These are phyloP conservation scores for Eristalis intricaria DNA, from an alignment of 2,888 invertebrate species.

Conservation along the genomic window DNA sequence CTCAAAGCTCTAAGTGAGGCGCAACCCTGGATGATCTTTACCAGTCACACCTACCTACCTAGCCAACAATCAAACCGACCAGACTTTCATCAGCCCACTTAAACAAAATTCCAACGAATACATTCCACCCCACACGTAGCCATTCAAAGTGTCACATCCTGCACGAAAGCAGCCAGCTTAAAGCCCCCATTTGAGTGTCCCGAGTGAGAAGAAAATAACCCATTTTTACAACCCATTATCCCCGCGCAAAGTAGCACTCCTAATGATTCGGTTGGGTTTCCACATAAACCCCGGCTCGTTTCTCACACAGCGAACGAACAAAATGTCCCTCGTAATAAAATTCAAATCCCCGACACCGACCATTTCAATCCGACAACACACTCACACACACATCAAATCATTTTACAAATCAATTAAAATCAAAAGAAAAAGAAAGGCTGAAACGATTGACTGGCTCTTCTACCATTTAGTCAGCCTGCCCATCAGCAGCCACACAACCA, in stretches of 20 bases:
- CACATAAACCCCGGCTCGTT: not conserved
- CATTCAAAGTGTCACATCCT: not conserved
- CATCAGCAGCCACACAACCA: slow-evolving; percentile 43
- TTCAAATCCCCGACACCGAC: not conserved
- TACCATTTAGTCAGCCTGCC: slow-evolving; percentile 33
- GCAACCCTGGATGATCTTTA: too few species aligned
- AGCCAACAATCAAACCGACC: too few species aligned
- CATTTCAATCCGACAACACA: not conserved
- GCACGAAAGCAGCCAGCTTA: not conserved
- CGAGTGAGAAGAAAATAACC: not conserved
- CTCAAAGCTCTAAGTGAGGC: too few species aligned
- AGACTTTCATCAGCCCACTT: too few species aligned
- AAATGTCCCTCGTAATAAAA: slow-evolving; percentile 44
- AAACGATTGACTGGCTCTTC: slow-evolving; percentile 1
- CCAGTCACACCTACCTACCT: too few species aligned
- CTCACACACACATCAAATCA: not conserved
- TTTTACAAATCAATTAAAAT: slow-evolving; percentile 60
- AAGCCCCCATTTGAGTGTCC: not conserved
- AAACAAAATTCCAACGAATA: not conserved
- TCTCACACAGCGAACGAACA: slow-evolving; percentile 18
- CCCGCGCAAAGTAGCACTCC: slow-evolving; percentile 51
- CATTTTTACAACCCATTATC: slow-evolving; percentile 32
- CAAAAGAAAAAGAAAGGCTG: not conserved
- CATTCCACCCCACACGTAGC: not conserved
- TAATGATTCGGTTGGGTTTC: not conserved